phyloP scores from a whole-genome alignment of 2,113 vertebrate genomes.

The Mellivora capensis region DNA sequence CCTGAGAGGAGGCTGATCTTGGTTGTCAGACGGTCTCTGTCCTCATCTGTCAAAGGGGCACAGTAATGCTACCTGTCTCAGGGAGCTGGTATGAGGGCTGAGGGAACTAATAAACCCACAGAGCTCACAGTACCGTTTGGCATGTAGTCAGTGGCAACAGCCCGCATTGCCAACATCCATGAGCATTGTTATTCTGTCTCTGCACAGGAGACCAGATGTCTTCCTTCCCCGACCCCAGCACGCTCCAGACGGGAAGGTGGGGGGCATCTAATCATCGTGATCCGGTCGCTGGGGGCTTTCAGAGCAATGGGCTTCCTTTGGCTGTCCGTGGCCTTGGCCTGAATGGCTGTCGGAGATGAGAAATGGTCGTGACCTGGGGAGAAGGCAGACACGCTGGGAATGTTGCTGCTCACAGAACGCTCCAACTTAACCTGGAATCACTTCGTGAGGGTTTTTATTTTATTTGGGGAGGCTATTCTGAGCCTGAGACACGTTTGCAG shows the following conservation, averaged over 20 bases:
- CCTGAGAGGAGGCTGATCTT: not conserved
- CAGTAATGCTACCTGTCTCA: not conserved
- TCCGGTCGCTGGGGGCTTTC: not conserved
- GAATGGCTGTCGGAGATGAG: fast-evolving
- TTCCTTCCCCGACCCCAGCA: not conserved
- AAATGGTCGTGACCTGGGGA: not conserved
- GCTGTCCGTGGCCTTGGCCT: not conserved
- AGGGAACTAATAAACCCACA: not conserved
- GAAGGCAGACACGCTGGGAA: fast-evolving
- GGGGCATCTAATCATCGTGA: not conserved
- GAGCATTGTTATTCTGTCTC: not conserved
- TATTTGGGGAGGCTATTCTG: not conserved
- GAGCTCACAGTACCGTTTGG: not conserved
- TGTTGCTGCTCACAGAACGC: not conserved
- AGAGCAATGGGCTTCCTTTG: not conserved
- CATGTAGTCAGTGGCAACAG: not conserved
- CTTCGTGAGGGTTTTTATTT: slow-evolving; percentile 2
- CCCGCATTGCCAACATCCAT: not conserved
- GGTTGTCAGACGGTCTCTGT: not conserved
- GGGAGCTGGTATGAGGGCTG: not conserved
- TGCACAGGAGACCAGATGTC: not conserved
- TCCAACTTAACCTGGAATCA: slow-evolving; percentile 25
- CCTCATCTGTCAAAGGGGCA: not conserved
- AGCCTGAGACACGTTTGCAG: slow-evolving; percentile 57
- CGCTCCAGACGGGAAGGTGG: not conserved